Base-by-base conservation (phyloP, 2,888 invertebrate genomes). In the Trissolcus japonicus region DNA sequence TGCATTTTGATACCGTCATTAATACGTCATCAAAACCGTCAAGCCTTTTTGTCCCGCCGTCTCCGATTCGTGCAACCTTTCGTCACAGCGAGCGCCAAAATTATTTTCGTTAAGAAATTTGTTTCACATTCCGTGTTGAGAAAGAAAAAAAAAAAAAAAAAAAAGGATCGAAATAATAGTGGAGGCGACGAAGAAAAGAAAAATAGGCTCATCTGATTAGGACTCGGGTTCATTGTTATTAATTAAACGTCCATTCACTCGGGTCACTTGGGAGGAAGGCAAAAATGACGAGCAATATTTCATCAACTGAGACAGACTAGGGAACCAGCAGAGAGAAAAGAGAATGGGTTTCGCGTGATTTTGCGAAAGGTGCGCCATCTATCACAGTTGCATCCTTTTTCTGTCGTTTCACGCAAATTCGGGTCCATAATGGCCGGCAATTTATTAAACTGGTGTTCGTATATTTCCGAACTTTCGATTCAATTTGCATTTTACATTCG, bases 401-500 rank as follows among this genome's bases (percentile, higher is more conserved):
- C 67, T 72, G 66, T 67, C 62, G 71, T 72, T 76, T 66, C 72
- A n/a, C 68, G 77, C 68, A 67, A 77, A 77, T 73, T 53, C 66
- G 53, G 40, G 40, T 41, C 56, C 69, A 57, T 78, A 78, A 78
- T 78, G 62, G 50, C 57, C 66, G 56, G 78, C 69, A 40, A 74
- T 78, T 78, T 69, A 71, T 78, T 66, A 74, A 59, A 55, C 29
- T 55, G 41, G 54, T 62, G 16, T 19, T 60, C 55, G 50, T 68
- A 66, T 66, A 50, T 72, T 74, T 69, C 54, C 74, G 66, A 78
- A 78, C 60, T 74, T 78, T 78, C 74, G 69, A 78, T 78, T 78
- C 69, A 73, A 78, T 78, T 78, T 78, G 78, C 78, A 66, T 78
- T 78, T 78, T 65, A 78, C 74, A 78, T 69, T 69, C 66, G 56